Evolutionary conservation across 2,888 invertebrate genomes (phyloP).

Genomic region (Drosophila nr. medialis): DNA sequence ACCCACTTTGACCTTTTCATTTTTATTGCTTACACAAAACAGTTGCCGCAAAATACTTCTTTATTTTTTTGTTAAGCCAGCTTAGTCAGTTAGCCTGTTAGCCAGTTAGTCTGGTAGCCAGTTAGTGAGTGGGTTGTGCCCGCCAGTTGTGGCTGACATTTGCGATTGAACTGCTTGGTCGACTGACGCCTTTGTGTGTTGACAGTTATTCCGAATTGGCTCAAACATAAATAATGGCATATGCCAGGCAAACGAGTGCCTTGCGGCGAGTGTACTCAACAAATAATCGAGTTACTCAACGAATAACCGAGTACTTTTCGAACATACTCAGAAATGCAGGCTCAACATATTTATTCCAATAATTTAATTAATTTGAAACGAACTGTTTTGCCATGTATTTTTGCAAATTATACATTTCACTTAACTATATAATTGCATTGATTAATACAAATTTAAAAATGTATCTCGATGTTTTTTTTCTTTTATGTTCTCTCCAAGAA

Average conservation of each 20-base stretch:
- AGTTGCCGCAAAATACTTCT: slow-evolving; percentile 26
- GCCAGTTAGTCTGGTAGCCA: slow-evolving; percentile 6
- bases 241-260: background rate
- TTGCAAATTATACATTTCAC: background rate
- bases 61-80: slow-evolving; percentile 5
- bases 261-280: background rate
- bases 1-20: slow-evolving; percentile 42
- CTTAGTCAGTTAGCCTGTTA: slow-evolving; percentile 4
- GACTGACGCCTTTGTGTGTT: slow-evolving; percentile 30
- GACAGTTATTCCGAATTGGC: slow-evolving; percentile 4
- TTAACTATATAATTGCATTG: background rate
- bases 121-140: slow-evolving; percentile 46
- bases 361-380: background rate
- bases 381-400: background rate
- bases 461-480: background rate
- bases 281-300: background rate
- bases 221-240: slow-evolving; percentile 2
- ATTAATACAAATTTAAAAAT: background rate
- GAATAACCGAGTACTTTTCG: background rate
- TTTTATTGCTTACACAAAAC: slow-evolving; percentile 21
- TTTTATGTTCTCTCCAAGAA: too few relatives aligned
- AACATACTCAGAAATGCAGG: background rate
- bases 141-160: slow-evolving; percentile 55
- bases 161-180: slow-evolving; percentile 28
- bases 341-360: background rate